Percentiles rank a stretch among this genome's conserved stretches.
Conservation (phyloP, 2,888 invertebrate genomes). For the Machimus atricapillus region DNA sequence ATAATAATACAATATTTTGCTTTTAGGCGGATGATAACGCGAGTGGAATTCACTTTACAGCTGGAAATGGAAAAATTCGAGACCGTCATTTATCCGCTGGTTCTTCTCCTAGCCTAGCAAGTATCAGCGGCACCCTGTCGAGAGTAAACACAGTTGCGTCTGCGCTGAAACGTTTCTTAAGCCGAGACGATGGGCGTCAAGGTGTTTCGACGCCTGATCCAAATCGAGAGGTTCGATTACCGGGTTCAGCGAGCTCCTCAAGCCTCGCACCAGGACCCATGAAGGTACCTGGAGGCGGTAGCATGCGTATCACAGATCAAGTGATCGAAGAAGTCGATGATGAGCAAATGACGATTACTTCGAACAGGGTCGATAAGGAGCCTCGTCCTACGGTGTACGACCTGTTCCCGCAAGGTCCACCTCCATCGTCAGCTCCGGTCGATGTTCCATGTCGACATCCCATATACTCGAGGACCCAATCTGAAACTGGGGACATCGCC, state of each 20-base stretch:
- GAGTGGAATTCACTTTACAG: conserved; percentile 78
- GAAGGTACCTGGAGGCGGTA: conserved; percentile 51
- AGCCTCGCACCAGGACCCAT: conserved; percentile 52
- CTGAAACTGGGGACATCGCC: conserved; percentile 52
- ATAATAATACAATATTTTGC: background rate
- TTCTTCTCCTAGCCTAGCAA: conserved; percentile 62
- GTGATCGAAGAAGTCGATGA: conserved; percentile 82
- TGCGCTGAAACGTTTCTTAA: conserved; percentile 78
- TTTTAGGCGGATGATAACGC: conserved; percentile 72
- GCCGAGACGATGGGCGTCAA: conserved; percentile 70
- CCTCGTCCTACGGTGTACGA: conserved; percentile 71
- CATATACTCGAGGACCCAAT: conserved; percentile 56
- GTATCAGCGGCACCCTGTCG: conserved; percentile 67
- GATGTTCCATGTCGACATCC: conserved; percentile 66
- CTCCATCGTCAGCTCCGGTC: conserved; percentile 69
- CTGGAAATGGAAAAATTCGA: conserved; percentile 65
- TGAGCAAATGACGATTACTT: conserved; percentile 82
- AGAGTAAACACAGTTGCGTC: conserved; percentile 80
- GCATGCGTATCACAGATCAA: conserved; percentile 74
- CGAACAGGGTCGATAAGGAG: conserved; percentile 67
- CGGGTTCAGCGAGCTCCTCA: conserved; percentile 59
- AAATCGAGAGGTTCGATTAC: conserved; percentile 56
- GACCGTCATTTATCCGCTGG: conserved; percentile 64
- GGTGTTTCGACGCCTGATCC: conserved; percentile 60
- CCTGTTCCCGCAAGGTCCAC: conserved; percentile 65